These are phyloP conservation scores for Panthera uncia DNA, from an alignment of 2,113 vertebrate genomes.

Conservation along the genomic window DNA sequence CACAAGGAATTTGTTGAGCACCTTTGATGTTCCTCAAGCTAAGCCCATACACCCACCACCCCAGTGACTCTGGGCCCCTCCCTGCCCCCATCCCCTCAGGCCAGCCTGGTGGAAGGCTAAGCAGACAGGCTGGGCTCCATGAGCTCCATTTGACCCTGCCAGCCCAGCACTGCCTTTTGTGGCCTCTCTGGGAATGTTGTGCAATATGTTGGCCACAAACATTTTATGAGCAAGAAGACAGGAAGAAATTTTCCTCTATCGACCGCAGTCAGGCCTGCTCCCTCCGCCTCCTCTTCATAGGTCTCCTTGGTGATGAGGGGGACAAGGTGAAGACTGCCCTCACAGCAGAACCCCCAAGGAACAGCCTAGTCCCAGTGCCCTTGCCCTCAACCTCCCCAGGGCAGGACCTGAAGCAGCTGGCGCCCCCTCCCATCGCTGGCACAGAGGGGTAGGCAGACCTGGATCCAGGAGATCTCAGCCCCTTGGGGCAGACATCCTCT, in stretches of 20 bases:
- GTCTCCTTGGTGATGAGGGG: slow-evolving; percentile 29
- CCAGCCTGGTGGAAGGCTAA: neutral
- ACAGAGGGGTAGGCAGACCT: neutral
- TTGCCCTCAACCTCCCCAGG: neutral
- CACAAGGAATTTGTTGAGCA: neutral
- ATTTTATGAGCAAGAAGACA: slow-evolving; percentile 76
- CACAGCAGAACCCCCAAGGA: neutral
- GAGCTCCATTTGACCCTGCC: slow-evolving; percentile 61
- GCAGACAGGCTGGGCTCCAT: neutral
- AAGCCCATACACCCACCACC: neutral
- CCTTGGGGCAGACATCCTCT: neutral
- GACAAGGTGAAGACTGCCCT: neutral
- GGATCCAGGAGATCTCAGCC: neutral
- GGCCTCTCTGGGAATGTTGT: slow-evolving; percentile 79
- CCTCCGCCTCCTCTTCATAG: slow-evolving; percentile 17
- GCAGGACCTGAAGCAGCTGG: neutral
- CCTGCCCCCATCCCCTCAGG: neutral
- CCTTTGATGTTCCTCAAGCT: neutral
- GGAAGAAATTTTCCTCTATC: slow-evolving; percentile 75
- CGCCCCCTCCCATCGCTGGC: too few species aligned
- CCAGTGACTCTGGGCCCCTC: neutral
- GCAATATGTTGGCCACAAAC: slow-evolving; percentile 74
- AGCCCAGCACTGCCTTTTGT: slow-evolving; percentile 69
- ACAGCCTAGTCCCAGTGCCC: neutral
- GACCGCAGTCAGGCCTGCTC: slow-evolving; percentile 49